Evolutionary conservation across 1,140 invertebrate genomes (phyloP), one percentile per base, ranked within the genome.

Genomic region (Thaumatotibia leucotreta): DNA sequence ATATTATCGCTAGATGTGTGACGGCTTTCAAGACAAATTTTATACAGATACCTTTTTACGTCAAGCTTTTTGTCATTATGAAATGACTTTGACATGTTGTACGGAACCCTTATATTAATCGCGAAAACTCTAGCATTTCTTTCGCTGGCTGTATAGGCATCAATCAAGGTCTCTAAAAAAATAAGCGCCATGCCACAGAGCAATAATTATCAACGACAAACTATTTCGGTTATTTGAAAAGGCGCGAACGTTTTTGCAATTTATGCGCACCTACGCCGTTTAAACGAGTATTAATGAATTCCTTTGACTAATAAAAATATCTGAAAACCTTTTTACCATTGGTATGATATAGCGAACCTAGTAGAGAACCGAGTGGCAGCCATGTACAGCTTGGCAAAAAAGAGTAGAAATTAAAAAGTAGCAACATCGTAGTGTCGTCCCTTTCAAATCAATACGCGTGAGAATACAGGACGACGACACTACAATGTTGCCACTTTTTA

Each of bases 161-260:
- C 52, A 58, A 58, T 58, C 52, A 58, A 24, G 24, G 39, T 9
- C 39, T 45, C 6, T 1, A 11, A 58, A 52, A 49, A 58, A 31
- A 27, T 27, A 58, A 58, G 52, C 52, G 52, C 52, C 52, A 24
- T 14, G 52, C 52, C 52, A 58, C 20, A 58, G 52, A 58, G 24
- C 50, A 54, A 11, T 86, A 88, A 88, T 88, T 86, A 88, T n/a
- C n/a, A n/a, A n/a, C 83, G 82, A 88, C 83, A 84, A 83, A 86
- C 84, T 86, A 81, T 83, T 77, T 75, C 81, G 73, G 77, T 75
- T 70, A 77, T 83, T 79, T 76, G 72, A 79, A 81, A 81, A 72
- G 76, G 75, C 78, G 72, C 73, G 45, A 31, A 22, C 50, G 52
- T 67, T 69, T 78, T 79, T 74, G 52, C 22, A 58, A 58, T 58